A percentile compares a stretch with the other conserved stretches of the same genome.
Conservation (phyloP, 2,888 invertebrate species). For the Petrolisthes manimaculis region DNA sequence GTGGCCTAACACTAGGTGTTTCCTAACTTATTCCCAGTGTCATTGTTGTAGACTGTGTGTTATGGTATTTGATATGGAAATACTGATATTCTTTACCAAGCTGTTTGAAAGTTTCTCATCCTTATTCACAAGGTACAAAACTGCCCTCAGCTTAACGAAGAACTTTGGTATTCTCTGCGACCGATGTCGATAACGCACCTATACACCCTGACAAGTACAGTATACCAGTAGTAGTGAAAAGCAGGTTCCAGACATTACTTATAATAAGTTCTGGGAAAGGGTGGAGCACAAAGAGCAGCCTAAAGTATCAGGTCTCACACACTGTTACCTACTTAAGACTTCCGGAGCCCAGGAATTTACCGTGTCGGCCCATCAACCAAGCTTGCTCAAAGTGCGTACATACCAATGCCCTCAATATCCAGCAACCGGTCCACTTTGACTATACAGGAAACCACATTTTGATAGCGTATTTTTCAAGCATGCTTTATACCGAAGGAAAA, state of each 20-base stretch:
- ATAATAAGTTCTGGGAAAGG: slow-evolving; percentile 47
- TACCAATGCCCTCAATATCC: slow-evolving; percentile 40
- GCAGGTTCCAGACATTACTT: slow-evolving; percentile 40
- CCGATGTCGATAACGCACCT: not conserved
- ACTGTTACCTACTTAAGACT: slow-evolving; percentile 36
- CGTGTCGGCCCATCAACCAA: slow-evolving; percentile 45
- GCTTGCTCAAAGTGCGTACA: slow-evolving; percentile 60
- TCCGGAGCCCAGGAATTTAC: slow-evolving; percentile 36
- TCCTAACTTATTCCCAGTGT: slow-evolving; percentile 43
- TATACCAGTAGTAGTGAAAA: slow-evolving; percentile 34
- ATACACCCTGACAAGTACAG: slow-evolving; percentile 1
- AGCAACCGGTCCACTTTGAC: slow-evolving; percentile 19
- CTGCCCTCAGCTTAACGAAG: not conserved
- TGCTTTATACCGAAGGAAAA: slow-evolving; percentile 1
- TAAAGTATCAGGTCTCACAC: slow-evolving; percentile 32
- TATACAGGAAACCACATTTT: slow-evolving; percentile 34
- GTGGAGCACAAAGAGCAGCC: slow-evolving; percentile 57
- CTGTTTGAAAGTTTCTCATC: slow-evolving; percentile 3
- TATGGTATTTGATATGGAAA: not conserved
- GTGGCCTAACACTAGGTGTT: slow-evolving; percentile 54
- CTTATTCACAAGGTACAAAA: not conserved
- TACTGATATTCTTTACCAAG: not conserved
- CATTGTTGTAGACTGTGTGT: slow-evolving; percentile 32
- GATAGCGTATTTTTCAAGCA: slow-evolving; percentile 20
- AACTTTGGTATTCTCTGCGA: not conserved